A percentile compares a stretch with the other conserved stretches of the same genome.
Evolutionary conservation across 2,797 vertebrate species (phyloP).

Genomic region (Salarias fasciatus): DNA sequence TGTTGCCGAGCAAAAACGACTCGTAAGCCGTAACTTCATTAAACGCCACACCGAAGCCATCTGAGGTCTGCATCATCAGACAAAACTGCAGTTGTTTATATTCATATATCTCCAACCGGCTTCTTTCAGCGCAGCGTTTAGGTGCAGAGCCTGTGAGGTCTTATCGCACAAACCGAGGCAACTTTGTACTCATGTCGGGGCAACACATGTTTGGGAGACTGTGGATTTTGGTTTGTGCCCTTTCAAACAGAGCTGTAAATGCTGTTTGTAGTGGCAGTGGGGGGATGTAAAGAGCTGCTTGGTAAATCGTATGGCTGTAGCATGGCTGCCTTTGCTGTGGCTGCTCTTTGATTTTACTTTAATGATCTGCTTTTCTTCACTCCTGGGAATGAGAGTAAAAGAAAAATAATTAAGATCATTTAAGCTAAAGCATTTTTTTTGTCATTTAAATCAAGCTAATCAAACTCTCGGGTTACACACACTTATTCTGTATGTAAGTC

Average conservation of each 20-base stretch:
- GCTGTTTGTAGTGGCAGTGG: constrained; percentile 64
- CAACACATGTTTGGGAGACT: constrained; percentile 71
- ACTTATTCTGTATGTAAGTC: too few relatives aligned
- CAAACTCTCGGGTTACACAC: background rate
- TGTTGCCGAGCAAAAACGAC: constrained; percentile 30
- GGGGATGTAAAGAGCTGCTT: constrained; percentile 51
- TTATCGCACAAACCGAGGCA: constrained; percentile 42
- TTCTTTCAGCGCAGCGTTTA: constrained; percentile 20
- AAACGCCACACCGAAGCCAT: too few relatives aligned
- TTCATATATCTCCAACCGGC: constrained; percentile 17
- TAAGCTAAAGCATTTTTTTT: constrained; percentile 38
- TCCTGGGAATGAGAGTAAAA: constrained; percentile 43
- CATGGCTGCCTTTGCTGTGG: constrained; percentile 72
- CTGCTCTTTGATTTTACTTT: constrained; percentile 68
- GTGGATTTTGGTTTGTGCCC: constrained; percentile 59
- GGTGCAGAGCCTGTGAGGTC: constrained; percentile 55
- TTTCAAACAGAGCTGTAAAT: constrained; percentile 73
- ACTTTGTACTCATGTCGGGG: constrained; percentile 43
- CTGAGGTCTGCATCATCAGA: constrained; percentile 35
- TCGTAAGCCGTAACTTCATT: constrained; percentile 46
- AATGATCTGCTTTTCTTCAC: constrained; percentile 61
- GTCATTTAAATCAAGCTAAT: constrained; percentile 15
- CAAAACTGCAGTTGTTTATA: background rate
- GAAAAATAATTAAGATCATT: constrained; percentile 29
- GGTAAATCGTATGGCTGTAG: constrained; percentile 48